These are phyloP conservation scores for Parus major DNA, from an alignment of 2,113 vertebrate genomes.

Conservation along the genomic window DNA sequence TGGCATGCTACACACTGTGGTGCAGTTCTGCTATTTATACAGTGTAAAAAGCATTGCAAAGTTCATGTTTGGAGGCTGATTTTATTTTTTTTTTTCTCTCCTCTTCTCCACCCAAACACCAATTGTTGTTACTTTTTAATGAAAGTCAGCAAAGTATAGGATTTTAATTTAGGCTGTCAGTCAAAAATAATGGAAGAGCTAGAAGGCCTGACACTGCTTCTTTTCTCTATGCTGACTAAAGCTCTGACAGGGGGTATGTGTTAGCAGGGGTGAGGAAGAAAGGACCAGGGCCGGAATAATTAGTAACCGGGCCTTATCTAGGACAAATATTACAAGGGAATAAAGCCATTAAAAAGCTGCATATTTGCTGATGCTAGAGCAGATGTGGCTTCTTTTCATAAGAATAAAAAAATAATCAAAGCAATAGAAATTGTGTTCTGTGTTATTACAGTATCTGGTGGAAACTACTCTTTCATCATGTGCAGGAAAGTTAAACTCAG, in stretches of 20 bases:
- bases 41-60: neutral
- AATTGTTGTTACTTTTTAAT: neutral
- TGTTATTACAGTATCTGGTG: neutral
- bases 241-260: neutral
- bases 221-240: neutral
- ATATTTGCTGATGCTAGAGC: neutral
- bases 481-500: neutral
- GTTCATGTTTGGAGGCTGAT: neutral
- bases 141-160: neutral
- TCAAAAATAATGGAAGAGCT: slow-evolving; percentile 12
- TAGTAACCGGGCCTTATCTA: neutral
- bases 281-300: neutral
- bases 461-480: neutral
- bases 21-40: neutral
- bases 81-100: neutral
- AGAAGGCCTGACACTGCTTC: neutral
- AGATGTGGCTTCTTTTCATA: neutral
- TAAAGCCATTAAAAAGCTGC: neutral
- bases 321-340: neutral
- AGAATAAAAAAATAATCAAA: slow-evolving; percentile 2
- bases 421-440: neutral
- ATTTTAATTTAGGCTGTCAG: slow-evolving; percentile 27
- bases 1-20: fast-evolving
- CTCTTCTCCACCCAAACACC: neutral
- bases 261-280: neutral